A percentile compares a stretch with the other conserved stretches of the same genome.
phyloP scores from a whole-genome alignment of 1,140 invertebrate genomes.

The Teleopsis dalmanni region DNA sequence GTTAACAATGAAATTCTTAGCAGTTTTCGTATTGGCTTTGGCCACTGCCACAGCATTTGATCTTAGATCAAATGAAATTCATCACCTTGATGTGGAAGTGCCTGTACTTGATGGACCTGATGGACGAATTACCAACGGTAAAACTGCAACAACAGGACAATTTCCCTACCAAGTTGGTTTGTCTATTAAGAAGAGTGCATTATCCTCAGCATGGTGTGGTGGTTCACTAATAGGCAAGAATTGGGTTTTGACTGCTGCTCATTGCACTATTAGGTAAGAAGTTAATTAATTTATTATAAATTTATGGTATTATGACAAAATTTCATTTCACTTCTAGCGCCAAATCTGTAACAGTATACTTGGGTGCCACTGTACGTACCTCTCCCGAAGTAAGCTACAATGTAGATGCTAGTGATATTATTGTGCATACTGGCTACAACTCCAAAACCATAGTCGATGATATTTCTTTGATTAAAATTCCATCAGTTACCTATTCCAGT shows the following conservation, averaged over 20 bases:
- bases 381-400: slow-evolving; percentile 1
- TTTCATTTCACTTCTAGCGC: too few relatives aligned
- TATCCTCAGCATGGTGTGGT: slow-evolving; percentile 44
- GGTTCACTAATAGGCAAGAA: slow-evolving; percentile 49
- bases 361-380: slow-evolving; percentile 6
- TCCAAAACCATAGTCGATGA: slow-evolving; percentile 24
- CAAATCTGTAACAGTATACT: neutral
- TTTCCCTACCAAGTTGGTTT: slow-evolving; percentile 42
- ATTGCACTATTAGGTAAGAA: slow-evolving; percentile 40
- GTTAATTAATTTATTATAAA: too few relatives aligned
- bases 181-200: slow-evolving; percentile 19
- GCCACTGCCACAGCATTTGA: slow-evolving; percentile 7
- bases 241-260: slow-evolving; percentile 53
- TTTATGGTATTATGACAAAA: too few relatives aligned
- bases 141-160: slow-evolving; percentile 23
- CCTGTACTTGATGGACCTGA: slow-evolving; percentile 1
- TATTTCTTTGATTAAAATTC: slow-evolving; percentile 32
- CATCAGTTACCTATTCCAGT: slow-evolving; percentile 8
- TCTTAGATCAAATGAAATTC: neutral
- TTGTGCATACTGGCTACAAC: slow-evolving; percentile 4
- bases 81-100: too few relatives aligned
- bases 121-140: slow-evolving; percentile 37
- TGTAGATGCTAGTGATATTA: slow-evolving; percentile 2
- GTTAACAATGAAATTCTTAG: slow-evolving; percentile 9
- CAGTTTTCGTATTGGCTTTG: slow-evolving; percentile 7